phyloP scores from a whole-genome alignment of 1,140 invertebrate species.

The Lethocerus indicus region DNA sequence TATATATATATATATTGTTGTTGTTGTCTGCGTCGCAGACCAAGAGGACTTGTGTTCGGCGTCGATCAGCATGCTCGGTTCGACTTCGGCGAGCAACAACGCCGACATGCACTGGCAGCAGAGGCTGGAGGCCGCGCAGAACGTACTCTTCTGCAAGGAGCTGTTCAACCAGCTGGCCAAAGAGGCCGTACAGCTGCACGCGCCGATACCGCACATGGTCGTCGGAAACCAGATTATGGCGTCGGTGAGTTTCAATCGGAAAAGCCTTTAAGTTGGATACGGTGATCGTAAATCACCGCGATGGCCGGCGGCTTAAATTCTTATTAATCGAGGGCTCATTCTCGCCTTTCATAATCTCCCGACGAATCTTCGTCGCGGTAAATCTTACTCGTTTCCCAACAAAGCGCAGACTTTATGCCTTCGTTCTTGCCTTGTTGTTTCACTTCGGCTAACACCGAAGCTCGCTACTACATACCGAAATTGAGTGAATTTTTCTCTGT shows the following conservation, averaged over 20 bases:
- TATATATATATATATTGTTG: not conserved
- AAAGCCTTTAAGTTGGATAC: no score
- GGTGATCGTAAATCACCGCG: no score
- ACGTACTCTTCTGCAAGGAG: constrained; percentile 95
- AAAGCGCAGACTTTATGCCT: no score
- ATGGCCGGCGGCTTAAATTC: no score
- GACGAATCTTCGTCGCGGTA: no score
- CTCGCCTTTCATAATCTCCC: no score
- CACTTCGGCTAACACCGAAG: no score
- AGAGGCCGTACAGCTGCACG: constrained; percentile 84
- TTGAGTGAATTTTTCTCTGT: no score
- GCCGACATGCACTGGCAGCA: constrained; percentile 83
- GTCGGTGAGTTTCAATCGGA: constrained; percentile 53
- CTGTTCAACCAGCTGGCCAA: constrained; percentile 85
- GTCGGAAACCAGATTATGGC: constrained; percentile 94
- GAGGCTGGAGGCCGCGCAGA: constrained; percentile 88
- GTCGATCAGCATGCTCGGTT: constrained; percentile 49
- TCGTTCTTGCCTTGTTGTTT: no score
- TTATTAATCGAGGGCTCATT: no score
- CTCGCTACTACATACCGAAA: no score
- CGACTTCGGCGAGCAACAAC: constrained; percentile 40
- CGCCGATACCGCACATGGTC: constrained; percentile 88
- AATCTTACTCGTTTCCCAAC: no score
- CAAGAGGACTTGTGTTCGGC: constrained; percentile 68
- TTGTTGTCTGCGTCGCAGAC: constrained; percentile 30